These are phyloP conservation scores for Elanoides forficatus DNA, from an alignment of 2,113 vertebrate species.

Conservation along the genomic window DNA sequence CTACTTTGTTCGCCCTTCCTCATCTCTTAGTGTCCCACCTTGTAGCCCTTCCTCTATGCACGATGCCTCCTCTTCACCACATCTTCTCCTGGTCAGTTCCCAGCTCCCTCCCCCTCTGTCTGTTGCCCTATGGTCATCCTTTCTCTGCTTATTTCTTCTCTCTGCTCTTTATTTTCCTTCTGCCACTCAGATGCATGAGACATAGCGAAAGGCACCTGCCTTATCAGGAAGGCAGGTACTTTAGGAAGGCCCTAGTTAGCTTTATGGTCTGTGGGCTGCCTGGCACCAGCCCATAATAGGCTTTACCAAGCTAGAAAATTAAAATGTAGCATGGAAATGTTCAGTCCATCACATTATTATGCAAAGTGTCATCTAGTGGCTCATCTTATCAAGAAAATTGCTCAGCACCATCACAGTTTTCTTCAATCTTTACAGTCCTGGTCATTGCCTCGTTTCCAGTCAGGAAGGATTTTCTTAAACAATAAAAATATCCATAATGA, in stretches of 20 bases:
- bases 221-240: background rate
- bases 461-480: slow-evolving; percentile 60
- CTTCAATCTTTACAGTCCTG: slow-evolving; percentile 47
- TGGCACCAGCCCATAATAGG: slow-evolving; percentile 28
- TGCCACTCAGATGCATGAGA: background rate
- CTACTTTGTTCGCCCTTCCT: background rate
- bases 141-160: background rate
- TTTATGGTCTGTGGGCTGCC: background rate
- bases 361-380: slow-evolving; percentile 68
- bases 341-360: slow-evolving; percentile 62
- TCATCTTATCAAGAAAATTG: slow-evolving; percentile 65
- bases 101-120: background rate
- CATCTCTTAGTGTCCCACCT: background rate
- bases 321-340: slow-evolving; percentile 59
- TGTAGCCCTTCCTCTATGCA: fast-evolving
- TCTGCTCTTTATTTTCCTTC: background rate
- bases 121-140: background rate
- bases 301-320: slow-evolving; percentile 62
- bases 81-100: background rate
- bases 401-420: slow-evolving; percentile 16
- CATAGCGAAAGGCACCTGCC: background rate
- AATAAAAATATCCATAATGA: slow-evolving; percentile 18
- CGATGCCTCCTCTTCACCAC: background rate
- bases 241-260: background rate
- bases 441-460: slow-evolving; percentile 51